Evolutionary conservation across 92 coral and sea anemone species (phyloP), one percentile per base, ranked within the genome.

Genomic region (Epizoanthus illoricatus): DNA sequence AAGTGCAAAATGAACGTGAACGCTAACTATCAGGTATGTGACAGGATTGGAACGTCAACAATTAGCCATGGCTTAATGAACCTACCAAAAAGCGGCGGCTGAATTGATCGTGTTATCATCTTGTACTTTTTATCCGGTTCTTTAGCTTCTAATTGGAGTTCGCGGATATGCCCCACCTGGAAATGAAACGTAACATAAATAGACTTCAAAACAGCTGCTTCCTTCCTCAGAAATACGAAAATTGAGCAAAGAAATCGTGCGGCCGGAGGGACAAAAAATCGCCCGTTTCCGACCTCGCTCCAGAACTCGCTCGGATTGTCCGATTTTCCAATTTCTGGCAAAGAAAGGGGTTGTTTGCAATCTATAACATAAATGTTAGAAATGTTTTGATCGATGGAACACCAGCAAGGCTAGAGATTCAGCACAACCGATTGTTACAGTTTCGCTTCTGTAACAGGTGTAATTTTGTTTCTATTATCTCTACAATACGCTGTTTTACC

Each of bases 11-110:
- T 28, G 1, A 28, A 28, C 36, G 36, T 28, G 41, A 7, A 66
- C 3, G 33, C 36, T 7, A 63, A 21, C 24, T 33, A 63, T 18
- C 68, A 3, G 24, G 68, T 28, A 64, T 21, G 5, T 23, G 11
- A 5, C 9, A 23, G 15, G n/a, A 64, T 5, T 64, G 17, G 69
- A 64, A 64, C 36, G 69, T 0, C 19, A 64, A 64, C 15, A 3
- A 11, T 16, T 28, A 28, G 36, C 36, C 23, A n/a, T 19, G 20
- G 17, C 15, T 13, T 47, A 13, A 40, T 21, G 4, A 18, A 69
- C 90, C 61, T 74, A 87, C 90, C 90, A 59, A 87, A 87, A 16
- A 87, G n/a, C n/a, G 90, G 90, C 33, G 90, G 90, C 39, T 76
- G 76, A 65, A 87, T 15, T 11, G 90, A 83, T 83, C 90, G 68